These are phyloP conservation scores for Rhinogobio ventralis DNA, from an alignment of 2,797 vertebrate genomes.

Conservation along the genomic window DNA sequence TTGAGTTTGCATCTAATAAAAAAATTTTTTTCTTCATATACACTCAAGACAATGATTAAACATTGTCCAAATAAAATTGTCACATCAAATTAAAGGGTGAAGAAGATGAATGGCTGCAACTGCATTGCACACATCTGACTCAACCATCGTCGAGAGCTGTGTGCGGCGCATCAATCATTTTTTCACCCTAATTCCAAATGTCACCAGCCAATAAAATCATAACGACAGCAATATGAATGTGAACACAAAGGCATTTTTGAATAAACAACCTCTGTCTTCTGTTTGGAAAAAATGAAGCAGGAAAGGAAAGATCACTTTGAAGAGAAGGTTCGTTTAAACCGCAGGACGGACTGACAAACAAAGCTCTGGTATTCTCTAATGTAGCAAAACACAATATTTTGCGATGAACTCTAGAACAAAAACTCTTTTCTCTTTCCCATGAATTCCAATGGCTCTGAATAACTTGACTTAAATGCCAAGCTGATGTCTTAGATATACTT, in stretches of 20 bases:
- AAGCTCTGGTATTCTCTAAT: slow-evolving; percentile 41
- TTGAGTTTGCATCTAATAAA: slow-evolving; percentile 16
- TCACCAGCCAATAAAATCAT: slow-evolving; percentile 78
- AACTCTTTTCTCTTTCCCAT: slow-evolving; percentile 30
- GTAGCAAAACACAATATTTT: slow-evolving; percentile 46
- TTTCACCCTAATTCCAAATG: slow-evolving; percentile 64
- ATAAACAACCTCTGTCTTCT: slow-evolving; percentile 62
- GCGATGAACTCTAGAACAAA: slow-evolving; percentile 15
- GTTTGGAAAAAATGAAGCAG: slow-evolving; percentile 54
- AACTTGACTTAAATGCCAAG: slow-evolving; percentile 26
- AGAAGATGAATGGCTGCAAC: slow-evolving; percentile 38
- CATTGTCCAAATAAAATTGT: slow-evolving; percentile 51
- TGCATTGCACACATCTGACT: slow-evolving; percentile 52
- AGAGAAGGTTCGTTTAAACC: slow-evolving; percentile 77
- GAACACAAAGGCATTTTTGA: slow-evolving; percentile 75
- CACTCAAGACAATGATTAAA: slow-evolving; percentile 40
- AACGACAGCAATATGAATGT: slow-evolving; percentile 83
- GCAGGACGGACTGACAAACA: slow-evolving; percentile 40
- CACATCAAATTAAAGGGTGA: slow-evolving; percentile 48
- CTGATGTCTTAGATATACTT: slow-evolving; percentile 13
- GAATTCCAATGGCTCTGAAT: slow-evolving; percentile 33
- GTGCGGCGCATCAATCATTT: slow-evolving; percentile 61
- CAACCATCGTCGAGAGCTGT: slow-evolving; percentile 53
- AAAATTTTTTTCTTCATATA: slow-evolving; percentile 1
- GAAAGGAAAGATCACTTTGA: slow-evolving; percentile 56